Conservation (phyloP, 1,140 invertebrate genomes). For the Neodiprion lecontei region DNA sequence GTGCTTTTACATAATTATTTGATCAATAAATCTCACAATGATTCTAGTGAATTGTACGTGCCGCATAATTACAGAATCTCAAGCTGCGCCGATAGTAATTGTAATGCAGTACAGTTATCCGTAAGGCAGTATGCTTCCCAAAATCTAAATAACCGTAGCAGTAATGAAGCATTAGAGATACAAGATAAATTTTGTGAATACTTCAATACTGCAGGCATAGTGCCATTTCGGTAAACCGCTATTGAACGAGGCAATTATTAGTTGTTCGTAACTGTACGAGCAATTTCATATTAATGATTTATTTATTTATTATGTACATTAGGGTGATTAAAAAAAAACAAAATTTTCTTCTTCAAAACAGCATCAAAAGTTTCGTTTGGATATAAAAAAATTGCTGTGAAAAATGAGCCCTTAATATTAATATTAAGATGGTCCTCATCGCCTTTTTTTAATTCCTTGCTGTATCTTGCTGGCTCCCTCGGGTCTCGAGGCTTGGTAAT, state of each 20-base stretch:
- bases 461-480: too few relatives aligned
- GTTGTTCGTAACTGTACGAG: background rate
- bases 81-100: too few relatives aligned
- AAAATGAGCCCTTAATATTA: too few relatives aligned
- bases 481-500: too few relatives aligned
- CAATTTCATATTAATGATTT: conserved; percentile 11
- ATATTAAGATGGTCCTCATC: too few relatives aligned
- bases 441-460: too few relatives aligned
- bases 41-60: too few relatives aligned
- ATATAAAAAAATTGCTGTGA: too few relatives aligned
- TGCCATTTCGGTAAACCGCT: conserved; percentile 13
- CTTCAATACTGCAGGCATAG: conserved; percentile 16
- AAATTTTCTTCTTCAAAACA: too few relatives aligned
- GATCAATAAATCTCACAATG: background rate
- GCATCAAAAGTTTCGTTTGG: too few relatives aligned
- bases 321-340: too few relatives aligned
- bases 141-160: conserved; percentile 13
- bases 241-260: conserved; percentile 17
- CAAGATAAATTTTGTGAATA: conserved; percentile 4
- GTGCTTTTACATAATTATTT: conserved; percentile 33
- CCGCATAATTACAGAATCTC: too few relatives aligned
- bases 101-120: background rate
- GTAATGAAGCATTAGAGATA: conserved; percentile 9
- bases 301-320: background rate
- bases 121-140: conserved; percentile 8